Evolutionary conservation across 1,140 invertebrate genomes (phyloP), one percentile per base, ranked within the genome.

Genomic region (Zaprionus ornatus): DNA sequence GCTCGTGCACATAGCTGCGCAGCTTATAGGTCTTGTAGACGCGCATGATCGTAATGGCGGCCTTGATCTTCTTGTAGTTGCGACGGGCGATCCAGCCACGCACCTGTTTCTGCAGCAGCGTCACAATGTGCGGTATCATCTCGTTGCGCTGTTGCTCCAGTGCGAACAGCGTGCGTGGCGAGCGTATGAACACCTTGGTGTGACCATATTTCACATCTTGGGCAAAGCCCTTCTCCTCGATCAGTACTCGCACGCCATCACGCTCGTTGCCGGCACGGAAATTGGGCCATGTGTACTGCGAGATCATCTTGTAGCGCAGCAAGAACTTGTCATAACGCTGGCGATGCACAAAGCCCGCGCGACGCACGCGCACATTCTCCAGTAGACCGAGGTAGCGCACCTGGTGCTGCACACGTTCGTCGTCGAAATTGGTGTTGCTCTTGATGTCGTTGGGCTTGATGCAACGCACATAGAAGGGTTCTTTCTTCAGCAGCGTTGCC

Each of bases 401-500:
- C 94, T 99, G 98, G 94, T 99, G 98, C 71, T 95, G 94, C 1
- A 98, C 97, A 88, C 98, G 93, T 81, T 95, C 94, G 77, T 95
- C 93, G 77, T 97, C 96, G 29, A 93, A 92, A 15, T 92, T 76
- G 0, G 90, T 94, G 0, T 98, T 95, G 55, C 97, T 96, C 93
- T 99, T 99, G 9, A 97, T 94, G 82, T 99, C 97, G 92, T 99
- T 99, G 12, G 98, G 98, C 92, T 99, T 99, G 75, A 99, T 96
- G 91, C 98, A 99, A 52, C 98, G 95, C n/a, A 99, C 97, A 93
- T 99, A 99, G 93, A 98, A 98, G 1, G 98, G 98, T 85, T 98
- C 98, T 94, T 99, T 99, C 90, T 95, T 96, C 10, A 96, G 95
- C 77, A 99, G 93, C 56, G 97, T 98, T 56, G 97, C 95, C 2